A percentile compares a stretch with the other conserved stretches of the same genome.
Evolutionary conservation across 35 echinoderm and acorn worm species (phyloP).

Genomic region (Ophioderma brevispina): DNA sequence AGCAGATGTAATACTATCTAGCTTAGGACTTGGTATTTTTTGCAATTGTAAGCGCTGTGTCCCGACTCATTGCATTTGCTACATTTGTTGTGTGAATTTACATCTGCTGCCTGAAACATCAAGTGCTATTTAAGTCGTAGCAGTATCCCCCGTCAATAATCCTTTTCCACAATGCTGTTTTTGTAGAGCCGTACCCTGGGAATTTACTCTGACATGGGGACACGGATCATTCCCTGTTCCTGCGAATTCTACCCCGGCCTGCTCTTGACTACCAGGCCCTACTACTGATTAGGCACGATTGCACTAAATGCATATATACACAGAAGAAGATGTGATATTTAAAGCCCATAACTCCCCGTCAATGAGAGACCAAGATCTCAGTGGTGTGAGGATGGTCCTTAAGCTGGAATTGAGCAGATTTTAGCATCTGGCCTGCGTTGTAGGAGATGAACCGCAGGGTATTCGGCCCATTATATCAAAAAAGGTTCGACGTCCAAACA

Average conservation of each 20-base stretch:
- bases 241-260: background rate
- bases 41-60: background rate
- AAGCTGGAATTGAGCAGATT: background rate
- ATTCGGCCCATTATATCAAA: background rate
- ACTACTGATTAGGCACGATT: background rate
- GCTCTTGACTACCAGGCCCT: too few relatives aligned
- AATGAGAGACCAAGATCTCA: background rate
- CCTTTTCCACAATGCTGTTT: too few relatives aligned
- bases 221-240: too few relatives aligned
- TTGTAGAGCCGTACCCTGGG: background rate
- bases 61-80: background rate
- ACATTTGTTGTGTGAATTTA: background rate
- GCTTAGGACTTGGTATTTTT: background rate
- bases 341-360: constrained; percentile 8
- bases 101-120: background rate
- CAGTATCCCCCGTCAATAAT: background rate
- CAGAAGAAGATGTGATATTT: background rate
- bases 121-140: background rate
- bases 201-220: background rate
- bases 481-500: background rate
- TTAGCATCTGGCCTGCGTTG: background rate
- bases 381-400: too few relatives aligned
- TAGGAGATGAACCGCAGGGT: background rate
- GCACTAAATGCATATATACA: background rate
- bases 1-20: background rate